These are phyloP conservation scores for Eupithecia dodoneata DNA, from an alignment of 2,888 invertebrate genomes.

Conservation along the genomic window DNA sequence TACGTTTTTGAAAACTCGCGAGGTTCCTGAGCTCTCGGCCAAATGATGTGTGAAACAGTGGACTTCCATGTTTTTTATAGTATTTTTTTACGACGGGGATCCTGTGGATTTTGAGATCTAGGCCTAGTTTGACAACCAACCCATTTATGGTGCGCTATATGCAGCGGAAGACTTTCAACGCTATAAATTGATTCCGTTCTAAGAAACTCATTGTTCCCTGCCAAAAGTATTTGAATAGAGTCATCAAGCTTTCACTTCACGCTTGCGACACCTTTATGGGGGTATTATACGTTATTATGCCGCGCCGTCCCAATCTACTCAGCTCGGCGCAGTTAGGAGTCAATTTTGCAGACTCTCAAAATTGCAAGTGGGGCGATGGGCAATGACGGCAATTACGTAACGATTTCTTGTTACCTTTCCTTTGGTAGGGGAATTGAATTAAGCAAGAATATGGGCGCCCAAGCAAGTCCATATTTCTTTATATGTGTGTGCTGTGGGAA, in stretches of 20 bases:
- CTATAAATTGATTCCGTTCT: background rate
- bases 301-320: slow-evolving; percentile 49
- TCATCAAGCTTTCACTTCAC: slow-evolving; percentile 33
- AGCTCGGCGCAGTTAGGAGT: slow-evolving; percentile 42
- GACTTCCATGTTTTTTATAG: no score
- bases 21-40: no score
- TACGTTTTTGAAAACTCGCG: no score
- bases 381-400: slow-evolving; percentile 39
- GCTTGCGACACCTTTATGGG: slow-evolving; percentile 37
- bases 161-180: background rate
- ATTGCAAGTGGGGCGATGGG: slow-evolving; percentile 41
- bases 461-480: background rate
- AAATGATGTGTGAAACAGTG: no score
- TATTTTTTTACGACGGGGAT: no score
- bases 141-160: background rate
- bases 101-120: no score
- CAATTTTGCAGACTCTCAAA: slow-evolving; percentile 45
- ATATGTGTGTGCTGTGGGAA: background rate
- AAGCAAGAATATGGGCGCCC: background rate
- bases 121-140: no score
- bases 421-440: slow-evolving; percentile 19
- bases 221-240: slow-evolving; percentile 20
- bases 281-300: slow-evolving; percentile 54
- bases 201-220: slow-evolving; percentile 24
- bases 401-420: slow-evolving; percentile 34